phyloP scores from a whole-genome alignment of 92 coral and sea anemone genomes.

The Isaurus tuberculatus region DNA sequence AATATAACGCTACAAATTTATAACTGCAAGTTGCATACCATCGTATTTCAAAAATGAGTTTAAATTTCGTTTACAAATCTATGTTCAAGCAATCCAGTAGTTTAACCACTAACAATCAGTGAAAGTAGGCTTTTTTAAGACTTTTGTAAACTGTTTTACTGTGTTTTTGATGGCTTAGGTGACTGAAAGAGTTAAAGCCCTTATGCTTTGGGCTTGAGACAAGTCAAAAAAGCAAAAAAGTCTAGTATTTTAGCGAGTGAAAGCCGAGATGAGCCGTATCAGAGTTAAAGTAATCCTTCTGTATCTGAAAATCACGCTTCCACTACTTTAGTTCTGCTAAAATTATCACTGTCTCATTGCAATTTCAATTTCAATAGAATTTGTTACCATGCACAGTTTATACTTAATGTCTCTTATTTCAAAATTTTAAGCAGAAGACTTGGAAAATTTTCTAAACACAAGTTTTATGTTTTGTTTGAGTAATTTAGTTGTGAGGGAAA shows the following conservation, averaged over 20 bases:
- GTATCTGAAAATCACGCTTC: not conserved
- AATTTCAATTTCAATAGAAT: not conserved
- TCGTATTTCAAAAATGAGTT: not conserved
- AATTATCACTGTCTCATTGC: not conserved
- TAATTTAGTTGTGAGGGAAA: too few species aligned
- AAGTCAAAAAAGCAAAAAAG: not conserved
- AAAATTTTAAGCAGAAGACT: not conserved
- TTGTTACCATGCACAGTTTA: not conserved
- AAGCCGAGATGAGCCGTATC: not conserved
- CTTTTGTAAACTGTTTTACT: not conserved
- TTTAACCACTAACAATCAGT: not conserved
- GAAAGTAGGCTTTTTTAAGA: not conserved
- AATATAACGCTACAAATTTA: too few species aligned
- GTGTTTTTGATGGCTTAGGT: not conserved
- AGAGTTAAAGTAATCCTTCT: not conserved
- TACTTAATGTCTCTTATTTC: not conserved
- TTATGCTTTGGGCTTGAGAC: not conserved
- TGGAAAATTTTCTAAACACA: not conserved
- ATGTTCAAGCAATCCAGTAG: not conserved
- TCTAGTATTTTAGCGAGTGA: not conserved
- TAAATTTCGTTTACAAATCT: not conserved
- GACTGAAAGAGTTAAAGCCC: not conserved
- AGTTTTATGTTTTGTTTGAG: not conserved
- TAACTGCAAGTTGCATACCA: too few species aligned
- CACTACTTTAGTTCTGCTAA: not conserved